phyloP scores from a whole-genome alignment of 2,797 vertebrate genomes.

The Cyprinella venusta region DNA sequence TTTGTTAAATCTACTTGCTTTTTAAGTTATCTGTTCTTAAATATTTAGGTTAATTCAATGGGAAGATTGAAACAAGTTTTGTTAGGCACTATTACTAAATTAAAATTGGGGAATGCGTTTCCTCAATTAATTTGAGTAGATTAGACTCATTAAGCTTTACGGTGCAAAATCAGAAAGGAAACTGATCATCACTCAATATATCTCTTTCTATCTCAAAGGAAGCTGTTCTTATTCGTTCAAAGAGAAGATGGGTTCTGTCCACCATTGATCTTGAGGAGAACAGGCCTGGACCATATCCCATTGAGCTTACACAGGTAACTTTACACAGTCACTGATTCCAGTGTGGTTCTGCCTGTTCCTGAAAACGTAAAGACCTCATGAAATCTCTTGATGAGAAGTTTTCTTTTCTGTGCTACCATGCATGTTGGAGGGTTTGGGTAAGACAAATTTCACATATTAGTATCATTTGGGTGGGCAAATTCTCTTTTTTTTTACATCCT shows the following conservation, averaged over 20 bases:
- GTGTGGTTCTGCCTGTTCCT: background rate
- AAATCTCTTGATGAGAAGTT: background rate
- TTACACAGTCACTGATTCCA: background rate
- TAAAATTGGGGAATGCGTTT: background rate
- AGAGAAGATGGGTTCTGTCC: constrained; percentile 86
- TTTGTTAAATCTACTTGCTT: no score
- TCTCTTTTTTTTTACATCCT: no score
- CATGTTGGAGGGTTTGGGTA: background rate
- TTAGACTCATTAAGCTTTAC: background rate
- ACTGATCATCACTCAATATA: background rate
- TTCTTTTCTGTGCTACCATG: background rate
- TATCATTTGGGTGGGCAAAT: no score
- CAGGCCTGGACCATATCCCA: constrained; percentile 75
- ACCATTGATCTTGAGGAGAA: constrained; percentile 82
- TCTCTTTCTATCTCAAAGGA: constrained; percentile 65
- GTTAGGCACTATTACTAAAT: background rate
- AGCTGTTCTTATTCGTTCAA: constrained; percentile 69
- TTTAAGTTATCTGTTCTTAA: no score
- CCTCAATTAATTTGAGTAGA: background rate
- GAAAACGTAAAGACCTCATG: background rate
- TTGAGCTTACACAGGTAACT: constrained; percentile 65
- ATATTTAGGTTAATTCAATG: background rate
- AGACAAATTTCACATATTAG: background rate
- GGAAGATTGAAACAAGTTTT: background rate
- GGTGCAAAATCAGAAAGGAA: background rate